These are phyloP conservation scores for Tenthredo distinguenda DNA, from an alignment of 2,888 invertebrate genomes.

Conservation along the genomic window DNA sequence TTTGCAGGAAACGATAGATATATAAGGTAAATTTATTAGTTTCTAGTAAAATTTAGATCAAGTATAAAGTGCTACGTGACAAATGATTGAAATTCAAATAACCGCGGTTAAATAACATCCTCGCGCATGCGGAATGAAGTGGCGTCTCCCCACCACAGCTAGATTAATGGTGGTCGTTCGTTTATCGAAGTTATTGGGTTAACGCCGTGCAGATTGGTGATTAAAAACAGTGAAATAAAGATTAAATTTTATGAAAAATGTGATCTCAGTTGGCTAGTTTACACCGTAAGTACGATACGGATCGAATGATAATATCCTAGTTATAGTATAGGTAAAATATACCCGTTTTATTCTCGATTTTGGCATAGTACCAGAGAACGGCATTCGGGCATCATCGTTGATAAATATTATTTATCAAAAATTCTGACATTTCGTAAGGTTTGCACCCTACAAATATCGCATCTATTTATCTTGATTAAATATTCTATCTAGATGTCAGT, in stretches of 20 bases:
- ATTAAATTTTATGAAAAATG: constrained; percentile 25
- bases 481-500: neutral
- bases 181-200: constrained; percentile 39
- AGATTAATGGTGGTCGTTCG: constrained; percentile 22
- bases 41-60: neutral
- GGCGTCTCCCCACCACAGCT: constrained; percentile 27
- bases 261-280: neutral
- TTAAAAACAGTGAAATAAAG: constrained; percentile 16
- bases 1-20: neutral
- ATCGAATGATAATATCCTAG: neutral
- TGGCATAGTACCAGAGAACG: constrained; percentile 25
- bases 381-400: neutral
- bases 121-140: neutral
- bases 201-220: constrained; percentile 1
- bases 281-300: neutral
- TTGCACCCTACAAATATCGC: neutral
- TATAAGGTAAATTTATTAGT: neutral
- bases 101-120: neutral
- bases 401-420: neutral
- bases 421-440: neutral
- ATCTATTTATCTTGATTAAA: neutral
- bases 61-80: constrained; percentile 44
- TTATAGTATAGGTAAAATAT: neutral
- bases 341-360: neutral
- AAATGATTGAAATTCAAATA: constrained; percentile 22